These are phyloP conservation scores for Solea senegalensis DNA, from an alignment of 2,113 vertebrate species.

Conservation along the genomic window DNA sequence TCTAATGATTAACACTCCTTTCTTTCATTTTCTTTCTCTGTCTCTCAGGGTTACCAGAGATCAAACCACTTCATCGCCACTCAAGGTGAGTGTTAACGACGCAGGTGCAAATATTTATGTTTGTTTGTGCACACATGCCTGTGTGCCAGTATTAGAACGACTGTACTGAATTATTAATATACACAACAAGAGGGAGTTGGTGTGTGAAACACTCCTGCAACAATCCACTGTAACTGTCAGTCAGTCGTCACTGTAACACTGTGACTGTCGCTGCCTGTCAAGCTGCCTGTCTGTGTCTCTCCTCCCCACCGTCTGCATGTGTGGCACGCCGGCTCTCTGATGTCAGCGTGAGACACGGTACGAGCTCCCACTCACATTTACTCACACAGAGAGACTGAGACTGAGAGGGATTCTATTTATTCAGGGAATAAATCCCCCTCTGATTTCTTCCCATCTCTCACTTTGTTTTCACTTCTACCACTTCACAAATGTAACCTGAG, in stretches of 20 bases:
- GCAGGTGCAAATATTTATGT: constrained; percentile 7
- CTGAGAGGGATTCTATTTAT: constrained; percentile 57
- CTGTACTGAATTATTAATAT: constrained; percentile 50
- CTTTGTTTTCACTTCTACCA: constrained; percentile 60
- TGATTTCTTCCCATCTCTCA: constrained; percentile 57
- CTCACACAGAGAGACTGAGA: not conserved
- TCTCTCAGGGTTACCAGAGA: constrained; percentile 92
- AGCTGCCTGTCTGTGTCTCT: constrained; percentile 34
- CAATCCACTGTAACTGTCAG: constrained; percentile 54
- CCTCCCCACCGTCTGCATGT: constrained; percentile 54
- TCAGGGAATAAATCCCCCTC: constrained; percentile 59
- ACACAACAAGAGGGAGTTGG: constrained; percentile 24
- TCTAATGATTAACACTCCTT: constrained; percentile 48
- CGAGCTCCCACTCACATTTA: constrained; percentile 28
- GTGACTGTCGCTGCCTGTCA: constrained; percentile 31
- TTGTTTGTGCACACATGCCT: constrained; percentile 14
- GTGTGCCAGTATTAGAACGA: constrained; percentile 30
- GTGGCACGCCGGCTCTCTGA: constrained; percentile 48
- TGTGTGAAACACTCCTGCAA: constrained; percentile 22
- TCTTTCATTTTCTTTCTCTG: constrained; percentile 47
- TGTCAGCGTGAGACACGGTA: constrained; percentile 51
- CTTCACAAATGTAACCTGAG: constrained; percentile 46
- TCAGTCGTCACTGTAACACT: constrained; percentile 47
- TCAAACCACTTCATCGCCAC: constrained; percentile 98
- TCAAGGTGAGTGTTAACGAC: constrained; percentile 86